These are phyloP conservation scores for Brachypodius melanocephalos DNA, from an alignment of 2,113 vertebrate species.

Conservation along the genomic window DNA sequence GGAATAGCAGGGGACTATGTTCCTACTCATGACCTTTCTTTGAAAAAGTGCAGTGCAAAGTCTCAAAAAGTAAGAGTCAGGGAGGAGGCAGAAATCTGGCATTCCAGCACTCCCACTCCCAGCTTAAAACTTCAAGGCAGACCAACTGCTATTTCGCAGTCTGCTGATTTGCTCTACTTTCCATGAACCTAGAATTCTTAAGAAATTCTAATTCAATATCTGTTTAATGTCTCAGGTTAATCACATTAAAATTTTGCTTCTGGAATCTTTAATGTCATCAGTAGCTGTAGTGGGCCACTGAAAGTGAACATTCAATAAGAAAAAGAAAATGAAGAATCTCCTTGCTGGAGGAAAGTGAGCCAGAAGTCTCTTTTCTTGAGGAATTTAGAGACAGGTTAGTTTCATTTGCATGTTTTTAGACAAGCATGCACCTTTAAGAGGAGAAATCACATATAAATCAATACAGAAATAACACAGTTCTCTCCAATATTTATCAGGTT, in stretches of 20 bases:
- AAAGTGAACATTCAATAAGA: not conserved
- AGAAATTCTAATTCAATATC: not conserved
- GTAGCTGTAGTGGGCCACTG: not conserved
- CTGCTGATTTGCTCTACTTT: not conserved
- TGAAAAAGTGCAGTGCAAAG: conserved; percentile 1
- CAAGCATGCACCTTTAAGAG: not conserved
- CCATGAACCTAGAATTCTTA: not conserved
- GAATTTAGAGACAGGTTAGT: not conserved
- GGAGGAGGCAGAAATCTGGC: conserved; percentile 16
- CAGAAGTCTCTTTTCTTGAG: not conserved
- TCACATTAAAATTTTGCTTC: not conserved
- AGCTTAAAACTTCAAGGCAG: not conserved
- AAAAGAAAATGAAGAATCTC: not conserved
- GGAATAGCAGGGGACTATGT: not conserved
- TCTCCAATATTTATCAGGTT: not conserved
- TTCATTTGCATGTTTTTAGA: not conserved
- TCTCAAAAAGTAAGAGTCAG: not conserved
- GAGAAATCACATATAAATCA: not conserved
- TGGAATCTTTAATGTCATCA: not conserved
- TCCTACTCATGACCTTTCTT: conserved; percentile 18
- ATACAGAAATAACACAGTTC: not conserved
- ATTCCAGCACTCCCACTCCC: conserved; percentile 43
- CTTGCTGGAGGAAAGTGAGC: not conserved
- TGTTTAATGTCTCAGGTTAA: not conserved
- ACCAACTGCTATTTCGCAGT: not conserved